Evolutionary conservation across 2,113 vertebrate species (phyloP), one percentile per base, ranked within the genome.

Genomic region (Galemys pyrenaicus): DNA sequence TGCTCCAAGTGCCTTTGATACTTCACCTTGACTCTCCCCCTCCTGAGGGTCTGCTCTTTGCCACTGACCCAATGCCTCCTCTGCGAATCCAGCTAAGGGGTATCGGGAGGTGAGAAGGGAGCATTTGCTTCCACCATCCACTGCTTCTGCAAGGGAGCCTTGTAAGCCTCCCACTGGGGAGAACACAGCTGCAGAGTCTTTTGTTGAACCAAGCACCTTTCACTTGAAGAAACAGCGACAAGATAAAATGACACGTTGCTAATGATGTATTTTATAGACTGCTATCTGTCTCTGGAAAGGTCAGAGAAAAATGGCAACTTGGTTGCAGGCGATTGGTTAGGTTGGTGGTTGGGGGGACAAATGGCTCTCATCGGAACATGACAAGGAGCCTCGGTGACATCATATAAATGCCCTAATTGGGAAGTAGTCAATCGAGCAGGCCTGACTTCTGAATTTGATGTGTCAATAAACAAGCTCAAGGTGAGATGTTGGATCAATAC

Each of bases 381-480:
- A 98, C 98, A 98, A 98, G 98, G 98, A 97, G 97, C 96, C 97
- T 97, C 97, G 97, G 99, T 99, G 99, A 99, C 99, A 99, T 99
- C 99, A 99, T 99, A 99, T 99, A 99, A 99, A 99, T 99, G 99
- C 99, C 99, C 99, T 99, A 99, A 99, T 99, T 99, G 99, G 99
- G 99, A 99, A 98, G 98, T 99, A 97, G 99, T 99, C 99, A 99
- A 99, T 99, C 98, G 99, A 99, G 98, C 97, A 96, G 98, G 97
- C 96, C 98, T 98, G 98, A 98, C 98, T 99, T 98, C 49, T 96
- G 98, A 98, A 98, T 98, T 99, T 99, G 99, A 99, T 99, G 99
- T 99, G 99, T 99, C 99, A 99, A 99, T 99, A 99, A 99, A 98
- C 98, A 99, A 99, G 99, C 99, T 99, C 99, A 99, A 99, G 99